Evolutionary conservation across 2,797 vertebrate genomes (phyloP), one percentile per base, ranked within the genome.

Genomic region (Toxotes lorentzi): DNA sequence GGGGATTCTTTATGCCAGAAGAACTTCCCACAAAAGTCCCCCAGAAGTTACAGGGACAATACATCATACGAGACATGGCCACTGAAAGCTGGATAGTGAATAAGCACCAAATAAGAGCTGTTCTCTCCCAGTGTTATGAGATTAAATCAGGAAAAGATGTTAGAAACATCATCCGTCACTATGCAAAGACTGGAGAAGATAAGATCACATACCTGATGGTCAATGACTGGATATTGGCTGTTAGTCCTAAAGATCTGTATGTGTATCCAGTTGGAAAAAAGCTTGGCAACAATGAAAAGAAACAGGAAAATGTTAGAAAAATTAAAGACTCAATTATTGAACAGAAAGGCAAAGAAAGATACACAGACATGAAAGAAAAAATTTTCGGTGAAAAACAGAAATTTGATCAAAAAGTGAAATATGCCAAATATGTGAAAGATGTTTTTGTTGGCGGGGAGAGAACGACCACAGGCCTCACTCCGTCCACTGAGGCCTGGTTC

Each of bases 171-270:
- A 90, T 90, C 19, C 53, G 7, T 34, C 53, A 85, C 45, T 81
- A 23, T 58, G 87, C 79, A 57, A 66, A 45, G 23, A 0, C 2
- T 0, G 59, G 64, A 50, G 70, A 83, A 47, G 0, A 73, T 0
- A 0, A 16, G 0, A 0, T 0, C 0, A 62, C 61, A 21, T 84
- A 86, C 66, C 30, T 90, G 53, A 83, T 63, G 82, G 30, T 91
- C 30, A 87, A 79, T 40, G 56, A 81, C 47, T 92, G 90, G 87
- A 88, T 91, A 30, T 78, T 1, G 19, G 0, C 1, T 0, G 38
- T 88, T 7, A 0, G 78, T 23, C 73, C n/a, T 9, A 0, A 0
- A 1, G 38, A 0, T 48, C 40, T 91, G 13, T 92, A 89, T 13
- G 13, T 88, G 0, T 60, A 19, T 72, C 64, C 27, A 34, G 51